Conservation (phyloP, 2,888 invertebrate species). For the Pecten maximus region DNA sequence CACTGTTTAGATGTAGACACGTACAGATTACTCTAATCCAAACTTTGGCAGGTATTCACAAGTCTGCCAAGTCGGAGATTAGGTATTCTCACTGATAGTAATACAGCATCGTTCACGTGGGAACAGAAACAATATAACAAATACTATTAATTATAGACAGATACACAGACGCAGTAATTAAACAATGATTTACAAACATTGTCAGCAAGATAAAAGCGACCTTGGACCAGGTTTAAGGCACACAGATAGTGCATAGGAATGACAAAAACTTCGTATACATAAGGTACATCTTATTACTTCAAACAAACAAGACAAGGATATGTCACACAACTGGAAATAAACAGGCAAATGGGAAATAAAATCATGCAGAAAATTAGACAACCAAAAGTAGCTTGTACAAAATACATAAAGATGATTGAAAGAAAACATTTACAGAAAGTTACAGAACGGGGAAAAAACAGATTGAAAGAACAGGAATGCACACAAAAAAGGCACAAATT, state of each 20-base stretch:
- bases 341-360: neutral
- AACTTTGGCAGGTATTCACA: neutral
- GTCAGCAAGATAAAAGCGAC: neutral
- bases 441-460: neutral
- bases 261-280: neutral
- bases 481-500: neutral
- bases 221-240: neutral
- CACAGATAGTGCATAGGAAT: neutral
- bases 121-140: conserved; percentile 20
- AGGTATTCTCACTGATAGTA: neutral
- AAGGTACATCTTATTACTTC: neutral
- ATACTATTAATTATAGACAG: neutral
- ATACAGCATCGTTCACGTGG: conserved; percentile 19
- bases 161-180: neutral
- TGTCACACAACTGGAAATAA: neutral
- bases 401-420: too few species aligned
- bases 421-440: too few species aligned
- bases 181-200: conserved; percentile 16
- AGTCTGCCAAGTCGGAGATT: neutral
- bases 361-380: neutral
- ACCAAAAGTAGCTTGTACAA: too few species aligned
- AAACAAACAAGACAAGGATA: neutral
- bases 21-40: neutral
- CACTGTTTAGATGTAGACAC: neutral
- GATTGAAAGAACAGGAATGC: neutral